Base-by-base conservation (phyloP, 2,888 invertebrate species). In the Loripinus fragilis region DNA sequence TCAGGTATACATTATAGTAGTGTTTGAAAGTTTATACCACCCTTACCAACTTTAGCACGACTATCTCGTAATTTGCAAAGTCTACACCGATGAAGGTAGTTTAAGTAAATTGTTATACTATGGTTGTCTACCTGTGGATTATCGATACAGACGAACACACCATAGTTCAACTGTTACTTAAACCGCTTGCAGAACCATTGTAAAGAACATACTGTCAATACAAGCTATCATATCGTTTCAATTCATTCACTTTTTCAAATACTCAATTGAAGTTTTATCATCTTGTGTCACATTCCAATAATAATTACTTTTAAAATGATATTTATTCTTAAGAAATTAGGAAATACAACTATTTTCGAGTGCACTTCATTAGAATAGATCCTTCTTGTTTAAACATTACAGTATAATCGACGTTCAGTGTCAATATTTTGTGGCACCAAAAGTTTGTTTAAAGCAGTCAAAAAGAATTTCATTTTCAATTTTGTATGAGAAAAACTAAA, bases 341-440 rank as follows among this genome's bases (percentile, higher is more conserved):
- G 25, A 55, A 55, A 55, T 55, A 55, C 55, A 55, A 28, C 55
- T 23, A 23, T 23, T 55, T 25, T 55, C 55, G 15, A 55, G 55
- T 25, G 25, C 55, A 17, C 55, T 55, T 55, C 55, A 55, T 55
- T 55, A 5, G 28, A 55, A 55, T 55, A 55, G 55, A 55, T 28
- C 23, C 55, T 10, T 23, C n/a, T 10, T 55, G 25, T 55, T 17
- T 23, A 55, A 55, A 55, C 15, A 55, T 3, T 55, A 5, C 55
- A 23, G 2, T 7, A 55, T 28, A 55, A 55, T 55, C 55, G 30
- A 10, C n/a, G 20, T 42, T 41, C 20, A n/a, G n/a, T 41, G 64
- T 71, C 35, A 52, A 41, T 41, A 69, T 20, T 55, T 71, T 42
- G 25, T 28, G 64, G 71, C 45, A 42, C 64, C 64, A 25, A 30